A percentile compares a stretch with the other conserved stretches of the same genome.
Conservation (phyloP, 1,140 invertebrate species). For the Eufriesea mexicana region DNA sequence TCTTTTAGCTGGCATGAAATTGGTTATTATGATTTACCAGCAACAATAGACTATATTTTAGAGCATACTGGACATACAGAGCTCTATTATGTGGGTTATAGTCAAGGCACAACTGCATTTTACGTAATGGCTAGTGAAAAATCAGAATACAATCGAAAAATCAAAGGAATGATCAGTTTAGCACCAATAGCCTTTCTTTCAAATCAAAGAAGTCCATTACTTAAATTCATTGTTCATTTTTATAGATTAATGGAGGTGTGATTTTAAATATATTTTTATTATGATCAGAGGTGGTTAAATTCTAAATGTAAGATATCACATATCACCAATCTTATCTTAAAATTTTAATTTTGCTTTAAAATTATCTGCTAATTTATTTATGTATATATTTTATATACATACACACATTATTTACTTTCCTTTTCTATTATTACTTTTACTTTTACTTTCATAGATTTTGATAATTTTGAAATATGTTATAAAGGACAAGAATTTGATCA, state of each 20-base stretch:
- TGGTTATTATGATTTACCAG: slow-evolving; percentile 83
- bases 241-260: slow-evolving; percentile 75
- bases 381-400: no score
- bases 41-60: slow-evolving; percentile 85
- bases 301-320: background rate
- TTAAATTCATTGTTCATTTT: slow-evolving; percentile 75
- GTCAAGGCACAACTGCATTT: slow-evolving; percentile 80
- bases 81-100: slow-evolving; percentile 85
- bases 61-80: slow-evolving; percentile 80
- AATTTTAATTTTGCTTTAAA: no score
- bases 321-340: background rate
- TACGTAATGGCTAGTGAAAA: slow-evolving; percentile 86
- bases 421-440: no score
- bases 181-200: slow-evolving; percentile 85
- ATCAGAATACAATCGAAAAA: slow-evolving; percentile 87
- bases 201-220: slow-evolving; percentile 77
- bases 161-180: slow-evolving; percentile 84
- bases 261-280: slow-evolving; percentile 7
- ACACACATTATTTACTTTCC: no score
- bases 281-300: slow-evolving; percentile 14
- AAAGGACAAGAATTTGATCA: no score
- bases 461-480: no score
- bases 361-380: no score
- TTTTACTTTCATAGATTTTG: no score
- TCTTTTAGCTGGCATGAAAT: slow-evolving; percentile 83